Evolutionary conservation across 2,113 vertebrate genomes (phyloP), one percentile per base, ranked within the genome.

Genomic region (Arenaria interpres): DNA sequence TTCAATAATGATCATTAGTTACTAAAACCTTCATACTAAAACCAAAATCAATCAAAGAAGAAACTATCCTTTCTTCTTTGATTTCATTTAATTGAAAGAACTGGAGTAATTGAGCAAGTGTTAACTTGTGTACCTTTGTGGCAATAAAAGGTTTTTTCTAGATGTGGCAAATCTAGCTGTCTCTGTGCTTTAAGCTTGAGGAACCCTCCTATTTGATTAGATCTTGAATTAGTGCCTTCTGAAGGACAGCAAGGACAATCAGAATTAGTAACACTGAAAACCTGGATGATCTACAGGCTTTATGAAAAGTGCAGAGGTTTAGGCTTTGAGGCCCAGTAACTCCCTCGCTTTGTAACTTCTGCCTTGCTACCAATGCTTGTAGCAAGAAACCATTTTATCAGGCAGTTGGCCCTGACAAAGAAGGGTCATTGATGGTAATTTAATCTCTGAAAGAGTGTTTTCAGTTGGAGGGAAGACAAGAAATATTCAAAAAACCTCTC

Each of bases 361-460:
- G 64, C 32, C 59, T 64, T 79, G 63, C 51, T 83, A 73, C 54
- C 33, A 80, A 54, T 25, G 21, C 53, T 80, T 71, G 30, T 50
- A 78, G 67, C 37, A 90, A 95, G 43, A 80, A 89, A 89, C 7
- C 45, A 48, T 78, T 82, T 94, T 92, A 74, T 96, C 81, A 95
- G 86, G 94, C 96, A 97, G 90, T 66, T 97, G 95, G 68, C 76
- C 75, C 73, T 96, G 71, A 93, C 79, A 98, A 97, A 96, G 79
- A 80, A 95, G 84, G 93, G 85, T 95, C 89, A 93, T 95, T 87
- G 54, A 76, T 97, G 72, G 91, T 96, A 97, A 97, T 95, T 87
- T 91, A 92, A 98, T 97, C 96, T 95, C 94, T 96, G 89, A 96
- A 96, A 92, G 95, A 85, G 67, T 89, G 64, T 74, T 85, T 96